Percentiles rank a stretch among this genome's conserved stretches.
Conservation (phyloP, 1,140 invertebrate genomes). For the Lucilia cuprina region DNA sequence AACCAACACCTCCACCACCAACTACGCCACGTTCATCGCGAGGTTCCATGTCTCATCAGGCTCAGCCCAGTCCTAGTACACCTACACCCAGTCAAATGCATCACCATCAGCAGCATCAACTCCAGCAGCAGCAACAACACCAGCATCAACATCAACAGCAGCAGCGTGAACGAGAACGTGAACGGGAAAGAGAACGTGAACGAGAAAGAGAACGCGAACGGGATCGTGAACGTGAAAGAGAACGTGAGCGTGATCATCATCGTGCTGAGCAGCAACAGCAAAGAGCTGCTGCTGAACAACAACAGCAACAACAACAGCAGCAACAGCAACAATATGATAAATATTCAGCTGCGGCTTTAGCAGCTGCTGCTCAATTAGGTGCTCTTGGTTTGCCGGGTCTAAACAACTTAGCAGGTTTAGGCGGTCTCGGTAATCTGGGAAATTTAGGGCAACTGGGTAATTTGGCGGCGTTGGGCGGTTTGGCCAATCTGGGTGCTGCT, state of each 20-base stretch:
- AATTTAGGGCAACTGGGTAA: slow-evolving; percentile 61
- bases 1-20: slow-evolving; percentile 60
- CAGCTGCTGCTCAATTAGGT: slow-evolving; percentile 61
- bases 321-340: slow-evolving; percentile 63
- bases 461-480: slow-evolving; percentile 54
- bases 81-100: slow-evolving; percentile 63
- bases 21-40: slow-evolving; percentile 62
- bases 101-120: slow-evolving; percentile 46
- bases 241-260: slow-evolving; percentile 59
- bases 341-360: slow-evolving; percentile 62
- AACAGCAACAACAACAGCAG: slow-evolving; percentile 57
- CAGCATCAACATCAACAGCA: slow-evolving; percentile 23
- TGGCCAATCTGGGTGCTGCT: slow-evolving; percentile 59
- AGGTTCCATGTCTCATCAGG: slow-evolving; percentile 46
- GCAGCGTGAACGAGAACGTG: slow-evolving; percentile 46
- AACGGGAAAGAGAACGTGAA: slow-evolving; percentile 29
- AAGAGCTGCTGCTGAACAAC: slow-evolving; percentile 46
- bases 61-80: slow-evolving; percentile 64
- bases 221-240: slow-evolving; percentile 37
- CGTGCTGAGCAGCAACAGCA: slow-evolving; percentile 63
- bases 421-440: slow-evolving; percentile 49
- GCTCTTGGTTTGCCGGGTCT: slow-evolving; percentile 56
- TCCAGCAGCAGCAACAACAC: slow-evolving; percentile 50
- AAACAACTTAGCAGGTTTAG: slow-evolving; percentile 53
- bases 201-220: slow-evolving; percentile 25